Evolutionary conservation across 2,888 invertebrate species (phyloP).

Genomic region (Athripsodes cinereus): DNA sequence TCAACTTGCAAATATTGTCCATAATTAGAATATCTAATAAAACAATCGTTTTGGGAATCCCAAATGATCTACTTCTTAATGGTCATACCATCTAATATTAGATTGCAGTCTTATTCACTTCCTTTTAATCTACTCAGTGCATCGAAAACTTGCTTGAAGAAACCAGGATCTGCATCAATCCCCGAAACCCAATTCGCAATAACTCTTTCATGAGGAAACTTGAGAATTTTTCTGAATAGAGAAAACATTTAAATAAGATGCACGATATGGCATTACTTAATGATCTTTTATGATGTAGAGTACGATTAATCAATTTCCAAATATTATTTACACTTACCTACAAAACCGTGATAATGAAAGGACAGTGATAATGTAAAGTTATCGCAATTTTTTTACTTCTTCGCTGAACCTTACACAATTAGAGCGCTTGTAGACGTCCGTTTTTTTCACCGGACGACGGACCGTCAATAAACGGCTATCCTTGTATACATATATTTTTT

Average conservation of each 20-base stretch:
- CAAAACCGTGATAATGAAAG: too few species aligned
- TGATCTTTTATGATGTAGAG: not conserved
- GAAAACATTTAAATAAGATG: not conserved
- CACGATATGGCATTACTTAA: not conserved
- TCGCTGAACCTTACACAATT: too few species aligned
- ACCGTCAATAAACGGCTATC: too few species aligned
- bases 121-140: not conserved
- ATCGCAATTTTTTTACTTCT: too few species aligned
- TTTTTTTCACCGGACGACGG: too few species aligned
- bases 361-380: too few species aligned
- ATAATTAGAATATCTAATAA: not conserved
- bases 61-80: not conserved
- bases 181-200: not conserved
- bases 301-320: too few species aligned
- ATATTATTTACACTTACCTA: not conserved
- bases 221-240: not conserved
- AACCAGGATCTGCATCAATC: too few species aligned
- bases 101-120: not conserved
- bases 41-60: not conserved
- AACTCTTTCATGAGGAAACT: not conserved
- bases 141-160: too few species aligned
- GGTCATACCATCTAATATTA: not conserved
- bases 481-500: too few species aligned
- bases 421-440: too few species aligned
- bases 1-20: not conserved